Percentiles rank a stretch among this genome's conserved stretches.
phyloP scores from a whole-genome alignment of 2,797 vertebrate species.

The Chaenodraco wilsoni region DNA sequence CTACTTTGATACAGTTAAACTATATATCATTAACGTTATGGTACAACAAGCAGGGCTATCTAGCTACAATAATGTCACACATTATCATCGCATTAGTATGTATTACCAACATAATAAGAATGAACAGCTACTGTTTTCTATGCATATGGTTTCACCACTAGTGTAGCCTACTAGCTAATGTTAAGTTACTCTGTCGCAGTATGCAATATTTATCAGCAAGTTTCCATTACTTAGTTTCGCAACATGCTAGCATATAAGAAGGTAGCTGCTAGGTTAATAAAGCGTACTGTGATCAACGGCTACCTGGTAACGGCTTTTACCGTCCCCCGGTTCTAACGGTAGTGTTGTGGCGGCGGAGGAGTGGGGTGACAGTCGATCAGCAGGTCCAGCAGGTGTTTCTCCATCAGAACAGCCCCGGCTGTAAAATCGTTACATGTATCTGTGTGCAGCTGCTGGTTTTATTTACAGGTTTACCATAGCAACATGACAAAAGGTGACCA shows the following conservation, averaged over 20 bases:
- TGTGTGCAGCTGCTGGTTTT: background rate
- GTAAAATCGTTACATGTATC: background rate
- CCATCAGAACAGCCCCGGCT: conserved; percentile 33
- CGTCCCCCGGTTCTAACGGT: conserved; percentile 9
- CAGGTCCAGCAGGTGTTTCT: background rate
- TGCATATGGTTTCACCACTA: background rate
- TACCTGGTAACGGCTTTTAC: conserved; percentile 17
- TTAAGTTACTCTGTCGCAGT: background rate
- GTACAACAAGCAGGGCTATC: background rate
- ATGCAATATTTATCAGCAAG: background rate
- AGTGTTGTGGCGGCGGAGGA: background rate
- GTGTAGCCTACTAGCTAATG: background rate
- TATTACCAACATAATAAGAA: background rate
- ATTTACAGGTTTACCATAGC: background rate
- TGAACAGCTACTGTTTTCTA: background rate
- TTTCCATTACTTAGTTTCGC: background rate
- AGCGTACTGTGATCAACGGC: background rate
- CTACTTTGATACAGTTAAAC: no score
- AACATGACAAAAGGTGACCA: conserved; percentile 52
- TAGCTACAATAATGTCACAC: background rate
- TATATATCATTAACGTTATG: no score
- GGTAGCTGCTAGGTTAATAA: background rate
- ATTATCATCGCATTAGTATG: background rate
- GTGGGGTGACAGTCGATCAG: conserved; percentile 16
- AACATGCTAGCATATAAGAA: background rate